Evolutionary conservation across 2,797 vertebrate species (phyloP).

Genomic region (Manis pentadactyla): DNA sequence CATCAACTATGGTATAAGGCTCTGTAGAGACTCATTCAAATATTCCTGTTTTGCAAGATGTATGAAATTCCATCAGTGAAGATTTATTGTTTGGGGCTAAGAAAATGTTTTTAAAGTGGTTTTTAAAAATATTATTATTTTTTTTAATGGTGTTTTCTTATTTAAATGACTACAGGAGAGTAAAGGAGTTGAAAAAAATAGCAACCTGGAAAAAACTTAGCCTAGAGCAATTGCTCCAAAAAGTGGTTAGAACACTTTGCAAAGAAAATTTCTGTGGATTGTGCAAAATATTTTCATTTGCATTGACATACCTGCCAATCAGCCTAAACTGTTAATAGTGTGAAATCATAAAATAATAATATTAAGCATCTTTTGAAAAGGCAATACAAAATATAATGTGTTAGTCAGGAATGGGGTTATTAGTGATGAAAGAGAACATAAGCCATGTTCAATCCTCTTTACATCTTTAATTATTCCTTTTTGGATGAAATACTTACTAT

Average conservation of each 20-base stretch:
- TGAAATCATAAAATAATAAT: background rate
- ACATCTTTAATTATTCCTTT: background rate
- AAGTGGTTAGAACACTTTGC: background rate
- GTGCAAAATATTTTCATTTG: background rate
- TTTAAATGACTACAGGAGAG: background rate
- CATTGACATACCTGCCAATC: background rate
- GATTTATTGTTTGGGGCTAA: background rate
- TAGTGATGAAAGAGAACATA: background rate
- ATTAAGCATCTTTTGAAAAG: background rate
- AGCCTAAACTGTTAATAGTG: background rate
- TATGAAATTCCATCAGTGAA: background rate
- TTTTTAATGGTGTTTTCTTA: background rate
- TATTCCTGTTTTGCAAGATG: background rate
- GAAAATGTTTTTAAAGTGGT: background rate
- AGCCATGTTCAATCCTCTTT: background rate
- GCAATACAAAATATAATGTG: background rate
- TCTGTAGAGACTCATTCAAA: background rate
- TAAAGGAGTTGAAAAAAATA: slow-evolving; percentile 8
- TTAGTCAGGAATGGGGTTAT: background rate
- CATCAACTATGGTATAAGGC: background rate
- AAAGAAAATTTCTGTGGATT: slow-evolving; percentile 11
- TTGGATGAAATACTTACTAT: background rate
- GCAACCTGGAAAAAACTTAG: background rate
- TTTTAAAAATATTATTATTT: background rate
- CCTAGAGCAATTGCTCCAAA: background rate